Evolutionary conservation across 2,113 vertebrate genomes (phyloP).

Genomic region (Lepidiolamprologus cunningtoni): DNA sequence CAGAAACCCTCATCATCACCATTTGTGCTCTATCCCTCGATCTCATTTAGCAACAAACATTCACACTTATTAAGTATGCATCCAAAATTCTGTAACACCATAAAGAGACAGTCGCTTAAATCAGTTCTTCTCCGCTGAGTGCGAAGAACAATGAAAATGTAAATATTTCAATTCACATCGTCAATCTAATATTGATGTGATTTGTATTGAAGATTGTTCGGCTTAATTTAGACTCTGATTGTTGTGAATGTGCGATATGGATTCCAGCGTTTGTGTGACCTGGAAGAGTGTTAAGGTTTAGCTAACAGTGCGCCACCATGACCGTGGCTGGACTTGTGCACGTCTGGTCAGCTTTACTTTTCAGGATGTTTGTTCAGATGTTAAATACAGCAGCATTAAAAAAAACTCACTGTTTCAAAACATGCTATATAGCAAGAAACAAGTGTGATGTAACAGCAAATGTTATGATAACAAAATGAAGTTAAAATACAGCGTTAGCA

Average conservation of each 20-base stretch:
- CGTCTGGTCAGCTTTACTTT: not conserved
- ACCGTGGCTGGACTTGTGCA: not conserved
- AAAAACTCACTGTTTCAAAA: not conserved
- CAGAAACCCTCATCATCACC: not conserved
- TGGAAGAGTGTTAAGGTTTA: not conserved
- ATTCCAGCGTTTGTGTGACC: not conserved
- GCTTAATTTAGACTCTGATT: not conserved
- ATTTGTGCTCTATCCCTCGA: not conserved
- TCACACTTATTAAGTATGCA: not conserved
- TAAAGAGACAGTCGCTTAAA: not conserved
- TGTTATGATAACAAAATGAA: not conserved
- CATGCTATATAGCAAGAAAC: not conserved
- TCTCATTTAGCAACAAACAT: not conserved
- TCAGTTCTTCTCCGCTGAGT: not conserved
- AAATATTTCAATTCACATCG: not conserved
- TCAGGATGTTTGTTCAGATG: not conserved
- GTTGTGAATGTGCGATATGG: not conserved
- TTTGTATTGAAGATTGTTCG: not conserved
- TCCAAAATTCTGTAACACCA: not conserved
- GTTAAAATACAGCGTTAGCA: not conserved
- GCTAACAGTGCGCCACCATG: not conserved
- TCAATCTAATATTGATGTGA: not conserved
- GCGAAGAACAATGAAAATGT: not conserved
- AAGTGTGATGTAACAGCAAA: not conserved
- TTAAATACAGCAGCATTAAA: not conserved